Conservation (phyloP, 2,797 vertebrate genomes). For the Neopelma chrysocephalum region DNA sequence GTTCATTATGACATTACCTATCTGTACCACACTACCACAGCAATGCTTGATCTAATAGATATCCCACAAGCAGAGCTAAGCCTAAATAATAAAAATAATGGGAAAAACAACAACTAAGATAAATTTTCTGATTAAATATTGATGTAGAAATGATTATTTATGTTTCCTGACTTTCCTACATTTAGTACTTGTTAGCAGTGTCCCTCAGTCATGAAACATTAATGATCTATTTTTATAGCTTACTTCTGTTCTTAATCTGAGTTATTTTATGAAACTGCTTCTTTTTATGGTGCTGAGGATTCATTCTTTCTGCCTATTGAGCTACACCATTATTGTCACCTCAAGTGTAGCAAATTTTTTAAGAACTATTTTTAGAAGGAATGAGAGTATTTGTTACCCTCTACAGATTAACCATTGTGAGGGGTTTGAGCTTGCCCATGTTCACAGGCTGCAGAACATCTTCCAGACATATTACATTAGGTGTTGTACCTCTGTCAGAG, state of each 20-base stretch:
- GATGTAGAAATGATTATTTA: constrained; percentile 47
- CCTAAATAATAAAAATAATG: constrained; percentile 29
- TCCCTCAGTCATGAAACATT: constrained; percentile 63
- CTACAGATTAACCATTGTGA: not conserved
- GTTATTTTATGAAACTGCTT: constrained; percentile 36
- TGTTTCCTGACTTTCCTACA: constrained; percentile 46
- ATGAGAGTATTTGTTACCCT: not conserved
- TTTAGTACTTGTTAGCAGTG: constrained; percentile 52
- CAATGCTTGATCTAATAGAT: not conserved
- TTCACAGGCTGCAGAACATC: not conserved
- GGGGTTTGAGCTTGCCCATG: not conserved
- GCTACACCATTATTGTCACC: not conserved
- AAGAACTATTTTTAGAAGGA: not conserved
- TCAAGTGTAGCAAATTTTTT: not conserved
- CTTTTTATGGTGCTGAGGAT: constrained; percentile 25
- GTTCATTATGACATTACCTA: not conserved
- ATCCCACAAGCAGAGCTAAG: not conserved
- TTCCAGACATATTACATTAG: not conserved
- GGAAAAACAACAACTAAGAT: constrained; percentile 35
- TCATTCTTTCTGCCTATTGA: constrained; percentile 35
- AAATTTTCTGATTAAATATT: constrained; percentile 64
- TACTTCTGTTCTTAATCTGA: constrained; percentile 37
- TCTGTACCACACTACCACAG: not conserved
- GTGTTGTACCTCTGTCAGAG: not conserved
- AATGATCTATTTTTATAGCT: constrained; percentile 49